Evolutionary conservation across 2,888 invertebrate species (phyloP).

Genomic region (Perizoma flavofasciatum): DNA sequence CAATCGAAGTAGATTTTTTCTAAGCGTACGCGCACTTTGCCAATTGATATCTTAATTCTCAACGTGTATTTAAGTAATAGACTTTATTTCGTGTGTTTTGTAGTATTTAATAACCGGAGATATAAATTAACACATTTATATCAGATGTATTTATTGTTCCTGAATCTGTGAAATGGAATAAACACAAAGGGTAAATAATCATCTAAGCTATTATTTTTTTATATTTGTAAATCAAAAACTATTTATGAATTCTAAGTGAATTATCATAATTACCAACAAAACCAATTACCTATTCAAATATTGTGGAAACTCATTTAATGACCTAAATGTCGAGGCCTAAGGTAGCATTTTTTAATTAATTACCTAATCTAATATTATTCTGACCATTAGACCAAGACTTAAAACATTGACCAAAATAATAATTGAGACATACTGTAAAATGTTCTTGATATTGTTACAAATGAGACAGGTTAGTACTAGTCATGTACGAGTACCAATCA

Average conservation of each 20-base stretch:
- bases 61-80: constrained; percentile 3
- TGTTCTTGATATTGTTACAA: constrained; percentile 10
- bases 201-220: constrained; percentile 11
- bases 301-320: background rate
- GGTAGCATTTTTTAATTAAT: too few species aligned
- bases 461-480: constrained; percentile 30
- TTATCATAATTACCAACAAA: background rate
- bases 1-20: background rate
- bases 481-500: constrained; percentile 53
- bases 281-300: constrained; percentile 2
- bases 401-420: constrained; percentile 9
- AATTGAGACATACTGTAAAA: constrained; percentile 11
- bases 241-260: too few species aligned
- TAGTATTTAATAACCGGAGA: constrained; percentile 40
- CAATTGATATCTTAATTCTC: background rate
- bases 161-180: constrained; percentile 32
- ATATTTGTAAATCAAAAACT: background rate
- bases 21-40: constrained; percentile 4
- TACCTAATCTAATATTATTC: too few species aligned
- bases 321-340: background rate
- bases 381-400: background rate
- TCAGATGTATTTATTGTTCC: constrained; percentile 19
- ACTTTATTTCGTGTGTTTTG: constrained; percentile 1
- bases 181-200: constrained; percentile 9
- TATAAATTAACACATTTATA: constrained; percentile 32